Base-by-base conservation (phyloP, 1,140 invertebrate species). In the Trichonephila clavipes region DNA sequence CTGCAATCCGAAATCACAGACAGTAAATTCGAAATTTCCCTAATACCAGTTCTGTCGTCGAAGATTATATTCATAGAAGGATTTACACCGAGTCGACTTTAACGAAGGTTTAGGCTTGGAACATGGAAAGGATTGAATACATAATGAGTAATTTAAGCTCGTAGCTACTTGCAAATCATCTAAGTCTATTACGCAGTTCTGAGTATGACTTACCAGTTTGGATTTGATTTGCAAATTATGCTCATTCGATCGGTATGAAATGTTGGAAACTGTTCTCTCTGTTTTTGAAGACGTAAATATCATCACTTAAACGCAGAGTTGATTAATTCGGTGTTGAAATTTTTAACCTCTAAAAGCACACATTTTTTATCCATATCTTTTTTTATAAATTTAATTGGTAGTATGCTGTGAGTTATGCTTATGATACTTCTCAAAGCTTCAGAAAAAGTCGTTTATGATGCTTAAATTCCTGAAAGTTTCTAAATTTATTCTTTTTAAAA, bases 111-210 rank as follows among this genome's bases (percentile, higher is more conserved):
- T 83, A 83, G 51, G 82, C 21, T 59, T 51, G 82, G 12, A 58
- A 51, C 51, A 83, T 58, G 82, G 82, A 83, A 83, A 83, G 82
- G 82, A 83, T 83, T 83, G 82, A 83, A 83, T 83, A 44, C 82
- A 51, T 83, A 83, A 83, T 83, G 82, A 83, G 82, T n/a, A 83
- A 59, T 83, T 83, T 83, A 83, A 59, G 51, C 82, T 83, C 44
- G 82, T 59, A 59, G n/a, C 82, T 58, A 59, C 82, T 24, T 51
- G 82, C 82, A 59, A 83, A 83, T 83, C 82, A 59, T 59, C 51
- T 59, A 24, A 59, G n/a, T 83, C 82, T 83, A 83, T 83, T 59
- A 59, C 51, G 40, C 40, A 44, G 34, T 40, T 77, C 72, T 77
- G 72, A 77, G 72, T 77, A 19, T 77, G 72, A 77, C 72, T 77